phyloP scores from a whole-genome alignment of 2,113 vertebrate species.

The Melanerpes aurifrons region DNA sequence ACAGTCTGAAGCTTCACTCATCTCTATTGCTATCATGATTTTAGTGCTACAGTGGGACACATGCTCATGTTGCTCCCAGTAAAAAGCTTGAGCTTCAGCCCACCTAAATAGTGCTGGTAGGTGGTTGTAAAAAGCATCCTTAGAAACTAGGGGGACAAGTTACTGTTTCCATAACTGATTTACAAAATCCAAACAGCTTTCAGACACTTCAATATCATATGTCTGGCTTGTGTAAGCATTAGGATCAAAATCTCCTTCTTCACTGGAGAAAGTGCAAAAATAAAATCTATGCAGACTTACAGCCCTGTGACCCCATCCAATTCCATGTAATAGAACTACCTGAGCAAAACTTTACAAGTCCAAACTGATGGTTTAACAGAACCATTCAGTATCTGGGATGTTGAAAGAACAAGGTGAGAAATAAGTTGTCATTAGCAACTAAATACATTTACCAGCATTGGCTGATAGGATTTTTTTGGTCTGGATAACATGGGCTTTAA shows the following conservation, averaged over 20 bases:
- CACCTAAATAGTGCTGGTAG: not conserved
- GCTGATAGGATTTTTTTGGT: not conserved
- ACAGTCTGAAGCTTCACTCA: not conserved
- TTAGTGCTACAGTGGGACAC: not conserved
- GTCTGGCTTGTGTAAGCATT: not conserved
- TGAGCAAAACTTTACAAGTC: not conserved
- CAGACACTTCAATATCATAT: not conserved
- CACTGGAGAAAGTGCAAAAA: not conserved
- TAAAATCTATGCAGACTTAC: not conserved
- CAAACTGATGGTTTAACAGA: not conserved
- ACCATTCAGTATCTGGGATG: not conserved
- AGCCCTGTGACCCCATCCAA: not conserved
- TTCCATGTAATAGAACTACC: too few species aligned
- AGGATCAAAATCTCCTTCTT: not conserved
- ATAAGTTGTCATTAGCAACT: not conserved
- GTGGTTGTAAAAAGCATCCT: not conserved
- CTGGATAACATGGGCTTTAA: not conserved
- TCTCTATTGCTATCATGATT: not conserved
- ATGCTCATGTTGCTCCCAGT: not conserved
- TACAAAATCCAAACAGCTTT: not conserved
- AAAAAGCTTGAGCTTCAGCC: not conserved
- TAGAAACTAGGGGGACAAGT: not conserved
- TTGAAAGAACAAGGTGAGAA: not conserved
- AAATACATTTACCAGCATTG: not conserved
- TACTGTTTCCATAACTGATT: not conserved